Evolutionary conservation across 2,797 vertebrate genomes (phyloP), one percentile per base, ranked within the genome.

Genomic region (Antrozous pallidus): DNA sequence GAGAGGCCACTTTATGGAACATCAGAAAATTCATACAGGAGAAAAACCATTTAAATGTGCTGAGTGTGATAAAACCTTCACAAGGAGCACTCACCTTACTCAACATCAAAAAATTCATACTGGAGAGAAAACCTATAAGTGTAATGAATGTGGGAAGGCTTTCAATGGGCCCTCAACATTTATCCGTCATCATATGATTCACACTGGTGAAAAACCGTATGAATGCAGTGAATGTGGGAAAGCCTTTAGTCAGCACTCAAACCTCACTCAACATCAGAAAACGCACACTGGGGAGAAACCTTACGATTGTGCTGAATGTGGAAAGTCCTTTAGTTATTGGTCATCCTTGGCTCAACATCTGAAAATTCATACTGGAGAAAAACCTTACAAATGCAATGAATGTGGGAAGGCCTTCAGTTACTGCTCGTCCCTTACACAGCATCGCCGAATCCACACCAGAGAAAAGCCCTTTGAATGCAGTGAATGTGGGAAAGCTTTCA

Each of bases 401-500:
- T 98, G 98, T 63, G 98, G 97, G 9, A 97, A 97, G 84, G 97
- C 97, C 79, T 97, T 98, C 92, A 97, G 97, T n/a, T 97, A 98
- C 40, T 97, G 96, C 24, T 97, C 97, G 0, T 98, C 97, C 28
- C 97, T 98, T 24, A 97, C 96, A 10, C 96, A 97, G 3, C 98
- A 98, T 63, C 93, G 97, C 28, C 96, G 97, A 45, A 98, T 97
- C 65, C 98, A 98, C 63, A 98, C 98, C 2, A 92, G 97, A n/a
- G 98, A 98, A 70, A 98, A 98, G 80, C 97, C 97, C 18, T 98
- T 97, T 45, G 92, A 75, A 8, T 98, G 98, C 58, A 63, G 22
- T 2, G 97, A 97, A 10, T 98, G 98, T n/a, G 98, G 97, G 3
- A 98, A 98, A 94, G 96, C 97, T 22, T 98, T 98, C 54, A 96